Percentiles rank a stretch among this genome's conserved stretches.
Evolutionary conservation across 2,888 invertebrate genomes (phyloP).

Genomic region (Aleiodes alternator): DNA sequence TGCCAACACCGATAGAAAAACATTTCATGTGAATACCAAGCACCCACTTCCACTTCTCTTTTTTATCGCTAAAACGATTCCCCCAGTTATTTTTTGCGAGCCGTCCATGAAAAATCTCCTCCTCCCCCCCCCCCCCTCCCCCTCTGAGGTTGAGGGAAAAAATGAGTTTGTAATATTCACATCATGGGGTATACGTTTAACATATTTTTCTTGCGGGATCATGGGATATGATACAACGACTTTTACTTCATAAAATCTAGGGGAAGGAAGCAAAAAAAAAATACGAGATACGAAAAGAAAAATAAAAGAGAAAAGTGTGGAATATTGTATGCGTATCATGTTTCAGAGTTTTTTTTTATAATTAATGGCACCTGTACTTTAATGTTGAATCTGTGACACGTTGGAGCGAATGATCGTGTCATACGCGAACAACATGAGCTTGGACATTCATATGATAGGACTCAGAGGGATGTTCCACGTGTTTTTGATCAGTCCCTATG

Average conservation of each 20-base stretch:
- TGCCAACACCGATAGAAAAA: no score
- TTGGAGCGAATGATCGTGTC: slow-evolving; percentile 7
- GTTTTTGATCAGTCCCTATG: slow-evolving; percentile 20
- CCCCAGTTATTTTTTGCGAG: not conserved
- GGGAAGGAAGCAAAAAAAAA: not conserved
- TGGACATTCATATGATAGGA: not conserved
- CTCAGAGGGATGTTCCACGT: not conserved
- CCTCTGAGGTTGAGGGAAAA: not conserved
- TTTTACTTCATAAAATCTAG: not conserved
- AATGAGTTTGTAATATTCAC: slow-evolving; percentile 2
- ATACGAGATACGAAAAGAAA: not conserved
- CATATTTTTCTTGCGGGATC: slow-evolving; percentile 6
- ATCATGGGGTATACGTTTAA: not conserved
- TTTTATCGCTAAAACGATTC: not conserved
- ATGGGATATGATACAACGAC: slow-evolving; percentile 1
- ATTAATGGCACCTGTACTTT: not conserved
- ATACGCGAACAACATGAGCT: not conserved
- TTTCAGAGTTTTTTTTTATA: no score
- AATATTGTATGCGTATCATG: no score
- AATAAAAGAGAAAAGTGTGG: not conserved
- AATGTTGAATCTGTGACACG: not conserved
- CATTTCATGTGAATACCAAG: no score
- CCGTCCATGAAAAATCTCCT: not conserved
- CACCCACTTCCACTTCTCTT: no score
- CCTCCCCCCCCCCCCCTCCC: not conserved